Conservation (phyloP, 2,797 vertebrate species). For the Sebastes cheni region DNA sequence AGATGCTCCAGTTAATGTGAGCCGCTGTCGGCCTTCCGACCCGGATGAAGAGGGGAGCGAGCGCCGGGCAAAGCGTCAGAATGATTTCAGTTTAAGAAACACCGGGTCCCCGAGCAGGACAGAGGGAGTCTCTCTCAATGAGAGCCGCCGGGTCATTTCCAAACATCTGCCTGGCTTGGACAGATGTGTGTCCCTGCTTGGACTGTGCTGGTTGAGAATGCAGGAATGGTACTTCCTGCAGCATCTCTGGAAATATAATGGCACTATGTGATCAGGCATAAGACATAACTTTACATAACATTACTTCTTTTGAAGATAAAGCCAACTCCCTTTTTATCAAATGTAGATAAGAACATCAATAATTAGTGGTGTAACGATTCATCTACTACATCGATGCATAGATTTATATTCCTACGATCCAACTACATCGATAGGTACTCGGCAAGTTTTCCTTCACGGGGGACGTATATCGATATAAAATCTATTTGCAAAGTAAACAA, state of each 20-base stretch:
- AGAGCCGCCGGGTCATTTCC: slow-evolving; percentile 17
- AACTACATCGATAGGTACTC: too few relatives aligned
- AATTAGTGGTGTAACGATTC: too few relatives aligned
- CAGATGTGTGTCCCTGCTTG: slow-evolving; percentile 12
- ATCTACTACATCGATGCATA: too few relatives aligned
- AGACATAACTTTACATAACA: background rate
- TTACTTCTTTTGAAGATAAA: background rate
- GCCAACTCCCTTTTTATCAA: background rate
- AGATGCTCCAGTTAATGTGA: slow-evolving; percentile 65
- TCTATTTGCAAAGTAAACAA: too few relatives aligned
- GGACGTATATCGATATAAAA: too few relatives aligned
- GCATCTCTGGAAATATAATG: background rate
- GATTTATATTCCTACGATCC: too few relatives aligned
- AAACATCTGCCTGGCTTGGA: slow-evolving; percentile 42
- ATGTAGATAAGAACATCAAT: too few relatives aligned
- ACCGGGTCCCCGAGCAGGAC: slow-evolving; percentile 32
- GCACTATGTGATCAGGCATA: background rate
- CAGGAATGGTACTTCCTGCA: background rate
- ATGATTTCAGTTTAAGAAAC: slow-evolving; percentile 51
- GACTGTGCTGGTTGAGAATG: background rate
- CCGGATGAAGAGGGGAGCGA: slow-evolving; percentile 14
- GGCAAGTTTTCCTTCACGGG: too few relatives aligned
- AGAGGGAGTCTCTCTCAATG: background rate
- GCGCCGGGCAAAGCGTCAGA: slow-evolving; percentile 33
- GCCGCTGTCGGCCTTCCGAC: slow-evolving; percentile 46